Evolutionary conservation across 2,797 vertebrate genomes (phyloP), one percentile per base, ranked within the genome.

Genomic region (Darevskia nairensis): DNA sequence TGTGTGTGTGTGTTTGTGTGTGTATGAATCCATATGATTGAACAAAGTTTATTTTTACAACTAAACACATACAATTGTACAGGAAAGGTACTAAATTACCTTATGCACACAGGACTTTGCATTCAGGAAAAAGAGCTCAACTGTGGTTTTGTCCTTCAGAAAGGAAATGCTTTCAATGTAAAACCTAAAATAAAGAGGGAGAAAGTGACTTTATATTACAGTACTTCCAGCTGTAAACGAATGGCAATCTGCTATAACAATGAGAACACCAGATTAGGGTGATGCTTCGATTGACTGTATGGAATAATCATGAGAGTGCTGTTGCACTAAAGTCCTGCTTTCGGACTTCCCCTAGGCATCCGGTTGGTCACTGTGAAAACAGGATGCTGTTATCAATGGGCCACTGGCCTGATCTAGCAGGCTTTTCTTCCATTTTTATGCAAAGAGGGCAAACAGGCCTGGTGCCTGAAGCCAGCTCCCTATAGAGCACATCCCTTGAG

Each of bases 91-190:
- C 41, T 0, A 7, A 6, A 97, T 98, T 97, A 99, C 99, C 97
- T 98, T 98, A 92, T 98, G 98, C 50, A 99, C 97, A 23, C 98
- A 97, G 84, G 98, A 97, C 96, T 98, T 99, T 13, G 99, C 99
- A 25, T 99, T 99, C 94, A 99, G 96, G 95, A 99, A 99, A 96
- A 99, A 99, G 82, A 99, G 96, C 94, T 99, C 98, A 86, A 99
- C 98, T 0, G 99, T 99, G 29, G 97, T 98, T 92, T 98, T 99
- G 32, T 99, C 99, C 96, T 98, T 99, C 90, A 99, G 93, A 94
- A 97, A 98, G 29, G 98, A 98, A 93, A 99, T 98, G 93, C 97
- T 99, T 95, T 99, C 99, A 82, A 99, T 98, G 94, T 99, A 99
- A 97, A 99, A 99, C 96, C 99, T 99, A 96, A 68, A 94, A 96